Conservation (phyloP, 2,113 vertebrate genomes). For the Notarius lentiginosus region DNA sequence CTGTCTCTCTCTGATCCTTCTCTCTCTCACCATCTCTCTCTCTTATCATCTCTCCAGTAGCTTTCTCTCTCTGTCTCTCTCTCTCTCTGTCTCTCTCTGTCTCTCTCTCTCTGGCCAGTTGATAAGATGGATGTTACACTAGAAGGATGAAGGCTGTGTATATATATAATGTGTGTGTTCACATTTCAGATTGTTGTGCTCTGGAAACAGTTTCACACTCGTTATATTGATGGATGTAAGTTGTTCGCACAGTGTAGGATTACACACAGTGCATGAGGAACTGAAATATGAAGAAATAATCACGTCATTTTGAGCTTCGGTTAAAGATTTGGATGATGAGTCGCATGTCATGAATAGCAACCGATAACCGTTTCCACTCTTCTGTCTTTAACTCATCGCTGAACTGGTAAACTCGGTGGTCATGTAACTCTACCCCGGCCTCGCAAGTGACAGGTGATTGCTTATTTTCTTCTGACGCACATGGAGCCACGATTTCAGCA, state of each 20-base stretch:
- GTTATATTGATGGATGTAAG: constrained; percentile 53
- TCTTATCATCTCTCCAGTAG: too few species aligned
- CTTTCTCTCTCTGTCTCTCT: too few species aligned
- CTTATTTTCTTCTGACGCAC: not conserved
- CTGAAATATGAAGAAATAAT: constrained; percentile 20
- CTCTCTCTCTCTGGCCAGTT: too few species aligned
- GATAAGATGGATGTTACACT: too few species aligned
- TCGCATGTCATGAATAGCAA: too few species aligned
- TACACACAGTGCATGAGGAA: constrained; percentile 20
- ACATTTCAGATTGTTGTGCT: not conserved
- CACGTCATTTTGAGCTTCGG: constrained; percentile 39
- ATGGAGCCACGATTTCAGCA: too few species aligned
- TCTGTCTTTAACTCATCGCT: not conserved
- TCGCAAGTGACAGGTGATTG: not conserved
- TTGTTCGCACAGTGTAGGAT: constrained; percentile 58
- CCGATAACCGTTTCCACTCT: not conserved
- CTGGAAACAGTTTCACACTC: constrained; percentile 37
- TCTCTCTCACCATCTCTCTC: too few species aligned
- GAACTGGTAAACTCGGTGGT: not conserved
- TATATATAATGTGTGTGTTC: not conserved
- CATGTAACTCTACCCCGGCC: not conserved
- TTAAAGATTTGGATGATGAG: not conserved
- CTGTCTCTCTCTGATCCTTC: too few species aligned
- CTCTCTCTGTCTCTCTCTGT: too few species aligned
- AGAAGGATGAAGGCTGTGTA: not conserved